Base-by-base conservation (phyloP, 2,888 invertebrate genomes). In the Danaus chrysippus region DNA sequence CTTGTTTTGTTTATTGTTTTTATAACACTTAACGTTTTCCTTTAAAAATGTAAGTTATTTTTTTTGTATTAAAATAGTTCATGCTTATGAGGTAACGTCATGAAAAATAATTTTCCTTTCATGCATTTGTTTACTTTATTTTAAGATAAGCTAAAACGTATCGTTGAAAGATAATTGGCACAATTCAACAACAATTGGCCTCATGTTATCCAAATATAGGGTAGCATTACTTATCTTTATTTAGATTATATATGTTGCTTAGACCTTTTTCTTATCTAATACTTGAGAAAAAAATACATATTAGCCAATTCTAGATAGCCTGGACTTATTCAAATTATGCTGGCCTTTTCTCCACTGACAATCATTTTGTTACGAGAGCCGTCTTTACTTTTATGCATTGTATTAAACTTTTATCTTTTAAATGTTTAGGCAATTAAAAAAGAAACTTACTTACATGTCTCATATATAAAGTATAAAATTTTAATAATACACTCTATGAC, bases 231-330 rank as follows among this genome's bases (percentile, higher is more conserved):
- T 56, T 41, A 56, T 56, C 52, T 63, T 63, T 54, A 63, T 63
- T 63, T 60, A 60, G 59, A 60, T 55, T 63, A 60, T 49, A 17
- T 49, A 17, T 53, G 23, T 34, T 34, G 23, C 23, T 34, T 57
- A 59, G 54, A 63, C 53, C 63, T 63, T 63, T 63, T 46, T 63
- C 63, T 60, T 58, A 54, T 49, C 60, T 60, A 59, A 23, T 60
- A 49, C 46, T 63, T 55, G 54, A 63, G 54, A 58, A 15, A 13
- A 41, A 63, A 57, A 63, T 23, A 60, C 53, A 63, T 56, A 15
- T 44, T 63, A 54, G 54, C 12, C 9, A 13, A 15, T 46, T 9
- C 46, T n/a, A 13, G 46, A 46, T 13, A 9, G n/a, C 6, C 15
- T 46, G 46, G n/a, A 46, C 15, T 15, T 46, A 13, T 46, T 46